phyloP scores from a whole-genome alignment of 2,888 invertebrate species.

The Conistra vaccinii region DNA sequence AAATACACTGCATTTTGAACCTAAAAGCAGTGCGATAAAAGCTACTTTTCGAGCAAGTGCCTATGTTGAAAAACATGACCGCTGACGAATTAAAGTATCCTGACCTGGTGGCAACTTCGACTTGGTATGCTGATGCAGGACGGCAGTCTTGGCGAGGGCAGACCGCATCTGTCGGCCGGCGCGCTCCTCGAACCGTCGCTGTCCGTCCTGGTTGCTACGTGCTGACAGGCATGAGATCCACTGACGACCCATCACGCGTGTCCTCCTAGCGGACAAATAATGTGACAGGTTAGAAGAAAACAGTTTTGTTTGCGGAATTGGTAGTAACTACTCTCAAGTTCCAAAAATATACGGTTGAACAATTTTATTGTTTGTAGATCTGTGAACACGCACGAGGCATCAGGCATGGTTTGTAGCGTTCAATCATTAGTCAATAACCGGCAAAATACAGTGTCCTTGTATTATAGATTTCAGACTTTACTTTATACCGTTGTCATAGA shows the following conservation, averaged over 20 bases:
- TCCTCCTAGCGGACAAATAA: constrained; percentile 66
- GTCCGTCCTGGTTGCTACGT: constrained; percentile 96
- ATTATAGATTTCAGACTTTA: neutral
- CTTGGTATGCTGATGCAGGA: constrained; percentile 69
- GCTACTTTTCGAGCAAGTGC: neutral
- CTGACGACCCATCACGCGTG: constrained; percentile 90
- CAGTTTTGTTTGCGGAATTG: neutral
- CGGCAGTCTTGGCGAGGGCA: constrained; percentile 89
- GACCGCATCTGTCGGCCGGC: constrained; percentile 93
- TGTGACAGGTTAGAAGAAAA: neutral
- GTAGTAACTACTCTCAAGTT: neutral
- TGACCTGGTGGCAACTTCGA: constrained; percentile 79
- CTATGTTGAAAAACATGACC: neutral
- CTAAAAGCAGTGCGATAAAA: neutral
- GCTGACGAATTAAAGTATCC: neutral
- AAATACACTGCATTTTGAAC: too few relatives aligned
- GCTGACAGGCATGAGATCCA: constrained; percentile 95
- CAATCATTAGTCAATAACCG: too few relatives aligned
- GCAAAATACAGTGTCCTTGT: neutral
- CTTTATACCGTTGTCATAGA: neutral
- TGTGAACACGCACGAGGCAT: neutral
- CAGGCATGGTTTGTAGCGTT: neutral
- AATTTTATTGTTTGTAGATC: neutral
- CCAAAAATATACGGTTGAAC: neutral
- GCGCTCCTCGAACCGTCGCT: constrained; percentile 95